Conservation (phyloP, 2,797 vertebrate species). For the Schizopygopsis pylzovi region DNA sequence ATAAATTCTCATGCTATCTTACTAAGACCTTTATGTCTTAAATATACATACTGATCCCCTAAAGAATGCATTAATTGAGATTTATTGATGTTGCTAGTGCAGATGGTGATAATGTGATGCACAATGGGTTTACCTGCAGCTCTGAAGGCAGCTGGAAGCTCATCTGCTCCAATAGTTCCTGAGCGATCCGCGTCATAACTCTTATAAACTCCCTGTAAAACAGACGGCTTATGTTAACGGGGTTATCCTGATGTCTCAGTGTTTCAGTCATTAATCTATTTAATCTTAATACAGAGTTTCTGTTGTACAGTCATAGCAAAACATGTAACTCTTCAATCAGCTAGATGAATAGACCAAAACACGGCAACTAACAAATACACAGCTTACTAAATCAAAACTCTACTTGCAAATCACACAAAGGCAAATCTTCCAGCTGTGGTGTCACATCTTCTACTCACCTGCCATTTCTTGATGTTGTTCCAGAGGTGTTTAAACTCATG, state of each 20-base stretch:
- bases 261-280: not conserved
- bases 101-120: slow-evolving; percentile 1
- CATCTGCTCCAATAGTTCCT: slow-evolving; percentile 78
- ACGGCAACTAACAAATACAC: not conserved
- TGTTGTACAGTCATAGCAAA: not conserved
- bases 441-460: slow-evolving; percentile 74
- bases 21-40: not conserved
- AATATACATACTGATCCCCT: not conserved
- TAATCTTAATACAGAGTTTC: not conserved
- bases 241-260: not conserved
- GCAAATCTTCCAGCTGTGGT: not conserved
- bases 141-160: slow-evolving; percentile 82
- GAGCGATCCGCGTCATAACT: slow-evolving; percentile 67
- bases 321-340: not conserved
- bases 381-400: not conserved
- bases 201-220: slow-evolving; percentile 78
- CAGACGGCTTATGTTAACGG: slow-evolving; percentile 4
- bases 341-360: not conserved
- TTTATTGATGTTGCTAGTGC: not conserved
- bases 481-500: slow-evolving; percentile 96
- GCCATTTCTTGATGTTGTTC: slow-evolving; percentile 96
- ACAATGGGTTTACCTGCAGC: slow-evolving; percentile 81
- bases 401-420: slow-evolving; percentile 54
- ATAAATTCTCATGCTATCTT: not conserved
- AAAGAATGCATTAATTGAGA: not conserved